Evolutionary conservation across 1,140 invertebrate genomes (phyloP).

Genomic region (Brachionus koreanus): DNA sequence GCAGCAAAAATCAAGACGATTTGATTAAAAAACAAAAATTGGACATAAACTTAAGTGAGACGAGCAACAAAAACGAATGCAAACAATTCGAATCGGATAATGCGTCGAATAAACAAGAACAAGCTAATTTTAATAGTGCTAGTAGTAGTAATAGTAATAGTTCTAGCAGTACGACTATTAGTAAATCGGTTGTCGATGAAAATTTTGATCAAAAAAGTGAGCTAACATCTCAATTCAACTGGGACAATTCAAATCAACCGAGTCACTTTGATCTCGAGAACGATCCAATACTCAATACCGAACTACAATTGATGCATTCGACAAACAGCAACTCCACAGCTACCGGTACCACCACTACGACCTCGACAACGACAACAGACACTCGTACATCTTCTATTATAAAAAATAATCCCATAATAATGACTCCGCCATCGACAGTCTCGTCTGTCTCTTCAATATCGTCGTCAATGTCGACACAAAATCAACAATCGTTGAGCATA

Average conservation of each 20-base stretch:
- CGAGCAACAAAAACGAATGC: background rate
- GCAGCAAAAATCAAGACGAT: background rate
- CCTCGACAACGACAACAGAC: background rate
- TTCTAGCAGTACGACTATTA: too few relatives aligned
- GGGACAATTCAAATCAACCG: constrained; percentile 11
- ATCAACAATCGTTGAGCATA: constrained; percentile 31
- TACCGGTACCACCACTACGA: background rate
- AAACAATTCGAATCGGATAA: background rate
- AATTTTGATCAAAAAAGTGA: background rate
- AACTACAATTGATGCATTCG: background rate
- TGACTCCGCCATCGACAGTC: constrained; percentile 37
- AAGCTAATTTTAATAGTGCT: too few relatives aligned
- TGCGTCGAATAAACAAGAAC: background rate
- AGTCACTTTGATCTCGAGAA: constrained; percentile 34
- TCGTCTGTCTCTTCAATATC: constrained; percentile 23
- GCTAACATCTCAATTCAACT: constrained; percentile 2
- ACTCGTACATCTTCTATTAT: background rate
- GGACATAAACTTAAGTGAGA: background rate
- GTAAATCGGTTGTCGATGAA: background rate
- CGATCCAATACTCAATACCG: constrained; percentile 31
- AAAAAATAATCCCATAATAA: constrained; percentile 24
- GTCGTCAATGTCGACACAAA: background rate
- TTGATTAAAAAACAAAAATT: background rate
- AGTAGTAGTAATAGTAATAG: too few relatives aligned
- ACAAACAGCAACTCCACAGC: background rate